Conservation (phyloP, 1,140 invertebrate species). For the Euura saliciscinereae region DNA sequence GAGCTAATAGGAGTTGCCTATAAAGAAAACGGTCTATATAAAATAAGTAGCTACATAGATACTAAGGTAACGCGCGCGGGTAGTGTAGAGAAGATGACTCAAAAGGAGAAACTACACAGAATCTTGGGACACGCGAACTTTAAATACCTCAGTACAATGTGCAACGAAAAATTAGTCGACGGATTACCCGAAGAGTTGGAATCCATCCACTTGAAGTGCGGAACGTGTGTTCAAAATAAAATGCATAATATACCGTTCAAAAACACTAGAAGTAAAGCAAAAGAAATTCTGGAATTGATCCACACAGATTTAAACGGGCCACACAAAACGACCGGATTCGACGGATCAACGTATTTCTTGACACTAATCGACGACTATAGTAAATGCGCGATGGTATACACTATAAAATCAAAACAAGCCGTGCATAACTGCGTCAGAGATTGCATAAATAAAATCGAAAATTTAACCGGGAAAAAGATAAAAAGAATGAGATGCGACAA, state of each 20-base stretch:
- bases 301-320: constrained; percentile 27
- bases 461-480: constrained; percentile 24
- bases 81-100: constrained; percentile 18
- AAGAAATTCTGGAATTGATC: constrained; percentile 23
- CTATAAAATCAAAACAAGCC: constrained; percentile 28
- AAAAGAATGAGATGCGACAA: constrained; percentile 34
- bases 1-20: not conserved
- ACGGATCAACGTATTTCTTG: constrained; percentile 27
- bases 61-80: not conserved
- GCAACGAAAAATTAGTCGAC: constrained; percentile 20
- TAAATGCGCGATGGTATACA: constrained; percentile 23
- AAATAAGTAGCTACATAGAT: constrained; percentile 23
- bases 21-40: constrained; percentile 20
- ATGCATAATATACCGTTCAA: constrained; percentile 30
- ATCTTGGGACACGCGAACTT: constrained; percentile 29
- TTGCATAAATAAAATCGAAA: constrained; percentile 31
- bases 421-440: constrained; percentile 22
- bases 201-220: constrained; percentile 19
- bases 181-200: constrained; percentile 23
- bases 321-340: constrained; percentile 13
- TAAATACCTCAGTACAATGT: constrained; percentile 24
- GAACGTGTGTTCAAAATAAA: constrained; percentile 24
- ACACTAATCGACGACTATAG: constrained; percentile 30
- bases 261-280: constrained; percentile 21
- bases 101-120: constrained; percentile 27